These are phyloP conservation scores for Trilocha varians DNA, from an alignment of 2,888 invertebrate genomes.

Conservation along the genomic window DNA sequence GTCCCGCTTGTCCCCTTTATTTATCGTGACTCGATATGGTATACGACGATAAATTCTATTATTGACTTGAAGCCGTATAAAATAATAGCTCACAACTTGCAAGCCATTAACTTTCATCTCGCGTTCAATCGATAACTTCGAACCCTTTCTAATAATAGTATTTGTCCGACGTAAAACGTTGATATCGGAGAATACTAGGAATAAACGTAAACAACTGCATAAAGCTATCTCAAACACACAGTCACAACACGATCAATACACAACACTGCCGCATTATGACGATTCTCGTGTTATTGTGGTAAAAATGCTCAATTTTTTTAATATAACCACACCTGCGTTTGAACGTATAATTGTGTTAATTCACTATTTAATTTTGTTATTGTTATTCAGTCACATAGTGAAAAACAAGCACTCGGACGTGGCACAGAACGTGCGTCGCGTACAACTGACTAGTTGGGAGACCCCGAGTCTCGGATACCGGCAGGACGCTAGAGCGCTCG, in stretches of 20 bases:
- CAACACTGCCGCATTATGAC: conserved; percentile 34
- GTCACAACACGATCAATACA: conserved; percentile 58
- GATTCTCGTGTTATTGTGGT: conserved; percentile 49
- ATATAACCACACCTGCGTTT: not conserved
- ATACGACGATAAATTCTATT: not conserved
- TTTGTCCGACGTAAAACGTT: conserved; percentile 15
- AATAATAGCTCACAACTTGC: not conserved
- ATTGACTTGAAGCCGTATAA: not conserved
- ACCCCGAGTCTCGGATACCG: conserved; percentile 16
- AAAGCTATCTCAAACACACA: conserved; percentile 40
- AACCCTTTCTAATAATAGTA: conserved; percentile 30
- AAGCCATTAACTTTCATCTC: not conserved
- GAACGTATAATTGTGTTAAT: conserved; percentile 8
- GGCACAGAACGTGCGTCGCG: conserved; percentile 52
- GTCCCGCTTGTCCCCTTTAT: not conserved
- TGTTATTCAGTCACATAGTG: conserved; percentile 12
- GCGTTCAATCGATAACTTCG: conserved; percentile 27
- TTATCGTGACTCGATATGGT: not conserved
- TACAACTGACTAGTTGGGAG: conserved; percentile 35
- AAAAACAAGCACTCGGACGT: conserved; percentile 31
- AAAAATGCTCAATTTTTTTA: conserved; percentile 14
- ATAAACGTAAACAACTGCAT: conserved; percentile 50
- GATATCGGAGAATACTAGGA: conserved; percentile 23
- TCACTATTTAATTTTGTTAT: not conserved
- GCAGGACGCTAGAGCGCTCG: conserved; percentile 50